Conservation (phyloP, 2,113 vertebrate species). For the Cyrtonyx montezumae region DNA sequence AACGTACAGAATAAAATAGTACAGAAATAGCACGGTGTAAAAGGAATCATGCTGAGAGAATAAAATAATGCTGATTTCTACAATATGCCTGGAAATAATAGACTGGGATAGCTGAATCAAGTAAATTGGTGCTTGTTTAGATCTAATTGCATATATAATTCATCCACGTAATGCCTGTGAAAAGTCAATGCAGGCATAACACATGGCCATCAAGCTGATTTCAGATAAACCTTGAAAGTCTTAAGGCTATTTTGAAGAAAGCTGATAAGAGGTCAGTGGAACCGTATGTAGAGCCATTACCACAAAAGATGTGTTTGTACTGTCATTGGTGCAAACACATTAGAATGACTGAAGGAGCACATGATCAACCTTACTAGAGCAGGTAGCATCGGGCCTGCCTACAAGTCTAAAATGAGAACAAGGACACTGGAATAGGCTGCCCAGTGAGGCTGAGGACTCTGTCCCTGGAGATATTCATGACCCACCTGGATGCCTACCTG, state of each 20-base stretch:
- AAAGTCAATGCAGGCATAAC: conserved; percentile 24
- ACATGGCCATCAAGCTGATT: conserved; percentile 32
- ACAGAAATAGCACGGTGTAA: conserved; percentile 18
- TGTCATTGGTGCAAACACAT: neutral
- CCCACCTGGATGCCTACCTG: too few relatives aligned
- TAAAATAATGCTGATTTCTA: conserved; percentile 55
- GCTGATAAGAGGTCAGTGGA: neutral
- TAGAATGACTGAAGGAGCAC: neutral
- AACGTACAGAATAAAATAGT: neutral
- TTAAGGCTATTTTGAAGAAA: conserved; percentile 41
- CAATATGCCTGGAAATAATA: neutral
- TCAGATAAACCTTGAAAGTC: conserved; percentile 35
- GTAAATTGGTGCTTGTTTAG: conserved; percentile 56
- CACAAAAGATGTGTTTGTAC: neutral
- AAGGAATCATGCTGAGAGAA: neutral
- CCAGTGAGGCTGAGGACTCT: too few relatives aligned
- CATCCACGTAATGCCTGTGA: neutral
- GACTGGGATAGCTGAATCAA: conserved; percentile 22
- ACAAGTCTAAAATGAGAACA: neutral
- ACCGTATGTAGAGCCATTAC: neutral
- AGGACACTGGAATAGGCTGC: neutral
- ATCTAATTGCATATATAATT: conserved; percentile 53
- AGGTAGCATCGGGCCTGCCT: neutral
- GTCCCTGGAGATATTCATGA: too few relatives aligned
- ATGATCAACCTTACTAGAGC: neutral